Percentiles rank a stretch among this genome's conserved stretches.
These are phyloP conservation scores for Pissodes strobi DNA, from an alignment of 1,140 invertebrate genomes.

Conservation along the genomic window DNA sequence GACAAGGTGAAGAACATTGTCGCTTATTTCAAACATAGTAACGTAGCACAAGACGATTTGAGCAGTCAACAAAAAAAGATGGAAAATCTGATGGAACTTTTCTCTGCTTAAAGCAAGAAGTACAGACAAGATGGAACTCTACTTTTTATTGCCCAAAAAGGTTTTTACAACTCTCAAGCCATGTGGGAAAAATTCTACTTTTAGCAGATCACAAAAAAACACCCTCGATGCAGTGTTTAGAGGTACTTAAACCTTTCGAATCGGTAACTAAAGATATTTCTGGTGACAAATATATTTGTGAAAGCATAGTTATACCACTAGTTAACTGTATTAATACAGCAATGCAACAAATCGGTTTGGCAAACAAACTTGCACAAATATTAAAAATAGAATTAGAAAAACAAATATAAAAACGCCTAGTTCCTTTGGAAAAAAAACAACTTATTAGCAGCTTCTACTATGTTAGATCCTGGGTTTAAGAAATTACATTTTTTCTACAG, in stretches of 20 bases:
- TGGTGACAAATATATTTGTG: conserved; percentile 4
- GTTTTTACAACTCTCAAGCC: background rate
- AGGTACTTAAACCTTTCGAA: background rate
- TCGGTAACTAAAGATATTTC: conserved; percentile 5
- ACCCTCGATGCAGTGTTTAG: conserved; percentile 8
- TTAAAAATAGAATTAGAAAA: conserved; percentile 1
- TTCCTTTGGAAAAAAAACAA: background rate
- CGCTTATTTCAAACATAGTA: conserved; percentile 12
- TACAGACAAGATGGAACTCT: too few species aligned
- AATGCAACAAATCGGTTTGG: background rate
- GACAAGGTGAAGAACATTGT: conserved; percentile 6
- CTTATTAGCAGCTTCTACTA: conserved; percentile 10
- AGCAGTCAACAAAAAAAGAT: background rate
- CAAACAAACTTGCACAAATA: background rate
- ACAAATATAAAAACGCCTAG: conserved; percentile 10
- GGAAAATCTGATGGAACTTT: conserved; percentile 6
- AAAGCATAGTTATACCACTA: conserved; percentile 14
- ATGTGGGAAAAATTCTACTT: conserved; percentile 4
- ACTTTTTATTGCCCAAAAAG: background rate
- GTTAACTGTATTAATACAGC: conserved; percentile 9
- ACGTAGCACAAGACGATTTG: conserved; percentile 5
- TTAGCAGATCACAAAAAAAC: background rate
- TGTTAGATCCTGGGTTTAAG: conserved; percentile 27
- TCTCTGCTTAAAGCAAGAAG: background rate
- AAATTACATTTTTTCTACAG: conserved; percentile 30